Percentiles rank a stretch among this genome's conserved stretches.
phyloP scores from a whole-genome alignment of 2,113 vertebrate genomes.

The Benitochromis conjunctus region DNA sequence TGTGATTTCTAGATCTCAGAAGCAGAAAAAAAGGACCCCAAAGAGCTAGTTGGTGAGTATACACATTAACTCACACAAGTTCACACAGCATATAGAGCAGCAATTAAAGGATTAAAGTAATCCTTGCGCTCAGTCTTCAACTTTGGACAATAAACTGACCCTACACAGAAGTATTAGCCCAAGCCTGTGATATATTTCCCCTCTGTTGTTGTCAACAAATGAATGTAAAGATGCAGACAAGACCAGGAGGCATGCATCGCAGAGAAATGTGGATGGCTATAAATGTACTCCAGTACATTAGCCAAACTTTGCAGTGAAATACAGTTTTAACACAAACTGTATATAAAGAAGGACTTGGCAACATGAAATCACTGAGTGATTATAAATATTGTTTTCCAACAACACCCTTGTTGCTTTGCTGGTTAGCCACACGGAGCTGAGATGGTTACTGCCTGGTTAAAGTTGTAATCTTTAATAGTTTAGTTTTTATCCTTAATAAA shows the following conservation, averaged over 20 bases:
- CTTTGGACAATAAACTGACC: not conserved
- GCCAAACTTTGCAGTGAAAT: not conserved
- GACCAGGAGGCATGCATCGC: not conserved
- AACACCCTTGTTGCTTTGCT: not conserved
- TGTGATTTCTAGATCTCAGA: conserved; percentile 76
- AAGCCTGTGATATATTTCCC: not conserved
- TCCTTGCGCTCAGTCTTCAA: not conserved
- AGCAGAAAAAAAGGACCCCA: conserved; percentile 86
- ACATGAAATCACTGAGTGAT: not conserved
- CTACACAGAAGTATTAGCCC: not conserved
- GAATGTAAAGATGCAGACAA: not conserved
- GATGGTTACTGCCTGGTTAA: not conserved
- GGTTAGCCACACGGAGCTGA: not conserved
- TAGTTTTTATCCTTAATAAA: accelerated
- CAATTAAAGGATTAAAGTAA: not conserved
- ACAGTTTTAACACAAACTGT: not conserved
- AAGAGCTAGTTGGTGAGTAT: conserved; percentile 92
- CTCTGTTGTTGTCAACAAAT: not conserved
- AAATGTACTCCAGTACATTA: not conserved
- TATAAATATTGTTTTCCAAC: not conserved
- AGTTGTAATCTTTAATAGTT: not conserved
- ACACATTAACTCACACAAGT: not conserved
- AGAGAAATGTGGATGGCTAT: not conserved
- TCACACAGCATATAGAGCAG: not conserved
- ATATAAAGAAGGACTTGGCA: too few relatives aligned